Conservation (phyloP, 2,888 invertebrate species). For the Chrysolina americana region DNA sequence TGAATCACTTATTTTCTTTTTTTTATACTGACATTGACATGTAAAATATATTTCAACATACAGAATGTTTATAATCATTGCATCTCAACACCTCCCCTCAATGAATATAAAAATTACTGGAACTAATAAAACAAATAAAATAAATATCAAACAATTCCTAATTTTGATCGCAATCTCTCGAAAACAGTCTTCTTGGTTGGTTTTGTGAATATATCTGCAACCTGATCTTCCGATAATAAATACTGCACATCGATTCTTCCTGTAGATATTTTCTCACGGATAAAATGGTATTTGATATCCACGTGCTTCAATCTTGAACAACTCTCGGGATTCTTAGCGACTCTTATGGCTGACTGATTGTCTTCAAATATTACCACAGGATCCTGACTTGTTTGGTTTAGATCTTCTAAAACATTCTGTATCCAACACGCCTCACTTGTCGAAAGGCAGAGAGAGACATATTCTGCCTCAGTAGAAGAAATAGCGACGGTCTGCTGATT, state of each 20-base stretch:
- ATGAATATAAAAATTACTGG: not conserved
- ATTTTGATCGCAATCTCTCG: too few relatives aligned
- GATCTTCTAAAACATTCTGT: not conserved
- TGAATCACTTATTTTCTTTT: not conserved
- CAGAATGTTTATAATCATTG: not conserved
- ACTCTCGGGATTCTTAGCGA: too few relatives aligned
- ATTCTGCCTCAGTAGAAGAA: not conserved
- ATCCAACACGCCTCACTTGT: not conserved
- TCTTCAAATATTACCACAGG: not conserved
- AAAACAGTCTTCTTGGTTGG: too few relatives aligned
- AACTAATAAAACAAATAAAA: not conserved
- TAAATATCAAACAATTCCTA: too few relatives aligned
- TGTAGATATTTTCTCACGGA: not conserved
- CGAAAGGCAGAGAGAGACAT: not conserved
- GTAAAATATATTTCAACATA: not conserved
- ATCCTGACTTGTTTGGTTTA: not conserved
- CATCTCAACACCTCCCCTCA: not conserved
- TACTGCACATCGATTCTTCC: not conserved
- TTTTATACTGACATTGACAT: not conserved
- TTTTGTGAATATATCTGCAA: not conserved
- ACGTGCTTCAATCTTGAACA: too few relatives aligned
- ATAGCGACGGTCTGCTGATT: not conserved
- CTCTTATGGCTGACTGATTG: too few relatives aligned
- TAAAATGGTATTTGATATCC: too few relatives aligned
- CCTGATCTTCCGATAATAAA: not conserved